Evolutionary conservation across 2,888 invertebrate genomes (phyloP), one percentile per base, ranked within the genome.

Genomic region (Caradrina clavipalpis): DNA sequence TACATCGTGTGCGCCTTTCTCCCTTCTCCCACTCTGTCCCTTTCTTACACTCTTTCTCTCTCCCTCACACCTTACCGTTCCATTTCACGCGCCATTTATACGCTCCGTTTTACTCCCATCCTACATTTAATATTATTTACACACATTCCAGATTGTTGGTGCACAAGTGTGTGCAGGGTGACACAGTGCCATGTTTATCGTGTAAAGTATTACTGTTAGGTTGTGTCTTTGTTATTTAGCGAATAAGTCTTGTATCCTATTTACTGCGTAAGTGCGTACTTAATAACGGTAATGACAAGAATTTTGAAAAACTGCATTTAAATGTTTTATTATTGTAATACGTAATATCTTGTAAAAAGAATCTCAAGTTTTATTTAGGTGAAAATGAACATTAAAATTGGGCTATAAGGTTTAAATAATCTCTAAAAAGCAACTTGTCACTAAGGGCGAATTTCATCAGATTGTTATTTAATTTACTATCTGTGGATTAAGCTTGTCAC

Each of bases 161-260:
- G 68, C 31, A 17, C 73, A 57, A 70, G 71, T 70, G 75, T 71
- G 66, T 61, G 35, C 65, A 49, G 63, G 10, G 49, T 51, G 58
- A 59, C 68, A 72, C 76, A 82, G 90, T 90, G 90, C 90, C 90
- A 90, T 90, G 84, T 85, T 83, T 82, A 83, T 80, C 78, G 58
- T 86, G 82, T 82, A 73, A 66, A 73, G 79, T 80, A 81, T 74
- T 45, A 70, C 8, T 53, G 45, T 83, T 80, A 85, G 74, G 78
- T 87, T 81, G 78, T 78, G 73, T 79, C 42, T 35, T 76, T 60
- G 63, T 69, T 74, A 58, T 66, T 70, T 82, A 81, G 76, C 65
- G 35, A 67, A 35, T 86, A 84, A 69, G 64, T 47, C 13, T 65
- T 73, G 31, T 67, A 62, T 10, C 60, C 15, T 59, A 58, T 66